These are phyloP conservation scores for Loripinus fragilis DNA, from an alignment of 2,888 invertebrate genomes.

Conservation along the genomic window DNA sequence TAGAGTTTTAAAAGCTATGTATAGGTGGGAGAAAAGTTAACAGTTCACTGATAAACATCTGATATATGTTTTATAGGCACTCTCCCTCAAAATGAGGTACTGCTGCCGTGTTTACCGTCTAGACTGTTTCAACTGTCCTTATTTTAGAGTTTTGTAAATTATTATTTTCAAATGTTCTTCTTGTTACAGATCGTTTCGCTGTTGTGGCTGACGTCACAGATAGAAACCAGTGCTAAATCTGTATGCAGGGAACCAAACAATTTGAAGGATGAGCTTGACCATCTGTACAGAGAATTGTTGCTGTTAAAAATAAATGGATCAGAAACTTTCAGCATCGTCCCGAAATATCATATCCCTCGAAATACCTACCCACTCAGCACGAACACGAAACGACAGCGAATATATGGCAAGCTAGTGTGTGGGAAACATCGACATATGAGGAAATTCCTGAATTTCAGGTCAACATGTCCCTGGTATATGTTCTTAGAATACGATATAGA, in stretches of 20 bases:
- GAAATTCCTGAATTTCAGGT: neutral
- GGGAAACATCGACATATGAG: neutral
- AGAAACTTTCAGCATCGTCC: neutral
- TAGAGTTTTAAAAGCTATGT: too few species aligned
- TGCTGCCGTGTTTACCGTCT: too few species aligned
- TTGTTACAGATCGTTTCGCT: too few species aligned
- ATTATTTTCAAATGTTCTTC: too few species aligned
- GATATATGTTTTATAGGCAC: too few species aligned
- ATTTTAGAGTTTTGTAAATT: too few species aligned
- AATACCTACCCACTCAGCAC: neutral
- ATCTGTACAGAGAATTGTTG: neutral
- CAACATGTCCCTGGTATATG: neutral
- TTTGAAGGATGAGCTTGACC: neutral
- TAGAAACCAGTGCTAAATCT: too few species aligned
- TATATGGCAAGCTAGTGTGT: neutral
- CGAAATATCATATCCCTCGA: neutral
- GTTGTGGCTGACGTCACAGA: too few species aligned
- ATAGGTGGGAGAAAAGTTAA: too few species aligned
- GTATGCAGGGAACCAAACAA: neutral
- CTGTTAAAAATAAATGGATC: neutral
- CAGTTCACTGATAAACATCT: too few species aligned
- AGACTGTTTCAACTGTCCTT: too few species aligned
- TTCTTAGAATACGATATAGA: conserved; percentile 2
- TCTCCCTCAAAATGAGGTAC: too few species aligned
- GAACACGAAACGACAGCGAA: neutral